Evolutionary conservation across 2,888 invertebrate genomes (phyloP).

Genomic region (Piscicola geometra): DNA sequence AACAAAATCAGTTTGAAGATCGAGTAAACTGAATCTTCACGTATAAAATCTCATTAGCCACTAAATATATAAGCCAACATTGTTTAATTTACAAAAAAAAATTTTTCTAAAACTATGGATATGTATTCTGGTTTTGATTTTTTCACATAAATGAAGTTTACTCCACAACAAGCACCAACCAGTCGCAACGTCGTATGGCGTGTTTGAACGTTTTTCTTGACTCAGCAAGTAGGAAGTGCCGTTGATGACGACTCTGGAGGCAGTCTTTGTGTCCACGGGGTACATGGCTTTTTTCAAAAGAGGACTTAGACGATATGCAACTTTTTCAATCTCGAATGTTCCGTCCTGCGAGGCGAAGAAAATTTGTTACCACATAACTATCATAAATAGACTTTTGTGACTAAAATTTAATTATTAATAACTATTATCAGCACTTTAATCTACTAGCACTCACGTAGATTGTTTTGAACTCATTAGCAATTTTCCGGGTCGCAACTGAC

Average conservation of each 20-base stretch:
- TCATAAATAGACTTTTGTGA: neutral
- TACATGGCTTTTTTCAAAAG: neutral
- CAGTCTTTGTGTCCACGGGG: neutral
- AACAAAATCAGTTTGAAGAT: too few species aligned
- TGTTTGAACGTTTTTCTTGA: neutral
- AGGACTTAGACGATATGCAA: slow-evolving; percentile 7
- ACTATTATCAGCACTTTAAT: too few species aligned
- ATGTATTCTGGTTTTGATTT: too few species aligned
- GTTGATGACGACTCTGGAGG: slow-evolving; percentile 11
- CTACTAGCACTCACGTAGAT: slow-evolving; percentile 12
- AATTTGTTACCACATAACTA: neutral
- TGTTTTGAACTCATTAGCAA: neutral
- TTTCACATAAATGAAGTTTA: too few species aligned
- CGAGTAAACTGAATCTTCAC: too few species aligned
- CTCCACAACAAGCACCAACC: neutral
- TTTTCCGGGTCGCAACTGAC: slow-evolving; percentile 3
- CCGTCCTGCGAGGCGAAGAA: slow-evolving; percentile 33
- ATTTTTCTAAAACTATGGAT: too few species aligned
- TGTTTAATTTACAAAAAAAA: too few species aligned
- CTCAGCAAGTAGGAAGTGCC: slow-evolving; percentile 13
- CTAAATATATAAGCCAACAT: too few species aligned
- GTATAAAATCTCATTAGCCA: neutral
- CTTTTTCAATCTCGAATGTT: slow-evolving; percentile 1
- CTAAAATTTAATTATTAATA: neutral
- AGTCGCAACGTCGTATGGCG: neutral